phyloP scores from a whole-genome alignment of 1,140 invertebrate genomes.

The Manduca sexta region DNA sequence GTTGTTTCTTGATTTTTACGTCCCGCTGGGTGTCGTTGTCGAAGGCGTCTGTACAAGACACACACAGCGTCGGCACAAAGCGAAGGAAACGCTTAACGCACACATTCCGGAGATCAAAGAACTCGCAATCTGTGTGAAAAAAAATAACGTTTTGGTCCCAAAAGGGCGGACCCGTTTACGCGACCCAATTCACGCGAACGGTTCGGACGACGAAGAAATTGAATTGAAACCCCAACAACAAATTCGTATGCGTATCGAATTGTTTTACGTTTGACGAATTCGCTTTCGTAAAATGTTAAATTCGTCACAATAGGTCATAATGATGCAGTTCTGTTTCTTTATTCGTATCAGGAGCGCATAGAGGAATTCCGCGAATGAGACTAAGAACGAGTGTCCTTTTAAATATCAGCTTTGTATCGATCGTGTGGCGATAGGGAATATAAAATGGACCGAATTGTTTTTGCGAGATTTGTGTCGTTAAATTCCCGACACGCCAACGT shows the following conservation, averaged over 20 bases:
- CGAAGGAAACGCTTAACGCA: conserved; percentile 67
- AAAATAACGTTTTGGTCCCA: conserved; percentile 69
- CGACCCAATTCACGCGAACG: conserved; percentile 69
- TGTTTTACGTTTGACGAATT: conserved; percentile 72
- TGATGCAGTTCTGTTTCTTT: conserved; percentile 65
- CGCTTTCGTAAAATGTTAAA: conserved; percentile 67
- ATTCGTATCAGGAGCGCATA: conserved; percentile 48
- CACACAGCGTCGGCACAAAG: conserved; percentile 54
- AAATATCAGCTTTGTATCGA: conserved; percentile 48
- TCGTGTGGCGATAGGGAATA: conserved; percentile 60
- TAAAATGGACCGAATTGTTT: conserved; percentile 36
- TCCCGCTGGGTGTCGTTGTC: conserved; percentile 59
- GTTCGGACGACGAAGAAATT: conserved; percentile 63
- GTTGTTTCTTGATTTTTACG: conserved; percentile 48
- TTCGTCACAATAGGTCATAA: conserved; percentile 68
- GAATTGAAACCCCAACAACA: conserved; percentile 68
- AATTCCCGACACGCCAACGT: conserved; percentile 48
- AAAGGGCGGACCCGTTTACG: conserved; percentile 68
- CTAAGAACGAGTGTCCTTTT: conserved; percentile 39
- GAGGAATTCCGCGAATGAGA: conserved; percentile 45
- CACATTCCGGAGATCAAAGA: conserved; percentile 71
- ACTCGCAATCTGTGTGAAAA: conserved; percentile 68
- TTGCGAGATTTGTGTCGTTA: conserved; percentile 41
- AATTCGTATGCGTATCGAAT: conserved; percentile 72
- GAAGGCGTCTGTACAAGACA: conserved; percentile 41